Evolutionary conservation across 2,888 invertebrate genomes (phyloP), one percentile per base, ranked within the genome.

Genomic region (Alentia gelatinosa): DNA sequence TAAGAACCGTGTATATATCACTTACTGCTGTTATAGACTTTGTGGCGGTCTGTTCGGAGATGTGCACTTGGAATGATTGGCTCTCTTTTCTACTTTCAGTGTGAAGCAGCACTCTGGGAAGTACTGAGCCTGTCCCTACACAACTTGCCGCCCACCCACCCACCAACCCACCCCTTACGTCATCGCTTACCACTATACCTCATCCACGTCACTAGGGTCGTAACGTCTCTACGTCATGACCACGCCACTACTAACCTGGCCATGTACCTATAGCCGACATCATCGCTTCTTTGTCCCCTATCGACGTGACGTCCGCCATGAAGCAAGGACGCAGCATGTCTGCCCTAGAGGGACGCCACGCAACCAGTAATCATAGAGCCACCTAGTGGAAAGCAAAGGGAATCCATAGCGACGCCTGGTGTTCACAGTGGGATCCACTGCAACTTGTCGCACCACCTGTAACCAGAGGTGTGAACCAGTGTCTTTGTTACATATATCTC

Each of bases 21-120:
- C n/a, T n/a, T n/a, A n/a, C n/a, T n/a, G n/a, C n/a, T n/a, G n/a
- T n/a, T n/a, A n/a, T n/a, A n/a, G n/a, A n/a, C n/a, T n/a, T n/a
- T n/a, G n/a, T n/a, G n/a, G n/a, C n/a, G n/a, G n/a, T n/a, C n/a
- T n/a, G n/a, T n/a, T n/a, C n/a, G n/a, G n/a, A n/a, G n/a, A n/a
- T n/a, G n/a, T n/a, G n/a, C n/a, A n/a, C n/a, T n/a, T 47, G 47
- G 7, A 68, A 68, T 68, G 68, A 5, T n/a, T 84, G 23, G 26
- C 30, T 7, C 42, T 84, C 5, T 84, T 75, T 89, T 89, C 68
- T 68, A 30, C 47, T 93, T 94, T 90, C 93, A 94, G 94, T 92
- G 94, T 93, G 89, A 94, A 94, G 92, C 92, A 93, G 89, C 93
- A 92, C 90, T 93, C 94, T n/a, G 93, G 93, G 93, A 83, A 90